A percentile compares a stretch with the other conserved stretches of the same genome.
Conservation (phyloP, 2,113 vertebrate genomes). For the Epinephelus lanceolatus region DNA sequence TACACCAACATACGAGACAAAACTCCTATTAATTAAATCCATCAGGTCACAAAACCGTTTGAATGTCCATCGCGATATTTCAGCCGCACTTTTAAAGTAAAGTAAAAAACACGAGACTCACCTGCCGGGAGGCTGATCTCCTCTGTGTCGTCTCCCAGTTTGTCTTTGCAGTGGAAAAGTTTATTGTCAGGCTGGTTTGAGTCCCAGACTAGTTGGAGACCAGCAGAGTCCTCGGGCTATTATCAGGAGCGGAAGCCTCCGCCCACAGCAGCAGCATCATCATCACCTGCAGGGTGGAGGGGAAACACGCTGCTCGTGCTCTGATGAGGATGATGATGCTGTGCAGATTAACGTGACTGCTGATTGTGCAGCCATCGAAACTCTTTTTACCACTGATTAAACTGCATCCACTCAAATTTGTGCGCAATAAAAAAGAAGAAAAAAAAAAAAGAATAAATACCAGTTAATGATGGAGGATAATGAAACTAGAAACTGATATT, state of each 20-base stretch:
- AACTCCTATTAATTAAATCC: background rate
- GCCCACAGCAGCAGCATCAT: slow-evolving; percentile 25
- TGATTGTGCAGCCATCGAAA: background rate
- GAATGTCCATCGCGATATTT: background rate
- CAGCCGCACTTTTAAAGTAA: no score
- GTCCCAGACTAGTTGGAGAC: fast-evolving
- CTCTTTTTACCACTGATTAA: background rate
- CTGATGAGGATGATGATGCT: background rate
- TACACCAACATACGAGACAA: background rate
- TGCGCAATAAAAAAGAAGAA: no score
- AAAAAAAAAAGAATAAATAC: no score
- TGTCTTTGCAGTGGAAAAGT: background rate
- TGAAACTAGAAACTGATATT: no score
- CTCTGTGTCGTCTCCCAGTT: background rate
- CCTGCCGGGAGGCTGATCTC: background rate
- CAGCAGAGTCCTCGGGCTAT: background rate
- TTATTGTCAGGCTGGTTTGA: fast-evolving
- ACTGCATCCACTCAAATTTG: no score
- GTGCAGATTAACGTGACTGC: background rate
- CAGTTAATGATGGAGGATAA: no score
- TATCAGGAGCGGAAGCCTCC: background rate
- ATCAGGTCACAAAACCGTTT: background rate
- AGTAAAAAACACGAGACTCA: background rate
- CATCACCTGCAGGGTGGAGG: slow-evolving; percentile 15
- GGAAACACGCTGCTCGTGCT: background rate